phyloP scores from a whole-genome alignment of 2,888 invertebrate genomes.

The Pollenia amentaria region DNA sequence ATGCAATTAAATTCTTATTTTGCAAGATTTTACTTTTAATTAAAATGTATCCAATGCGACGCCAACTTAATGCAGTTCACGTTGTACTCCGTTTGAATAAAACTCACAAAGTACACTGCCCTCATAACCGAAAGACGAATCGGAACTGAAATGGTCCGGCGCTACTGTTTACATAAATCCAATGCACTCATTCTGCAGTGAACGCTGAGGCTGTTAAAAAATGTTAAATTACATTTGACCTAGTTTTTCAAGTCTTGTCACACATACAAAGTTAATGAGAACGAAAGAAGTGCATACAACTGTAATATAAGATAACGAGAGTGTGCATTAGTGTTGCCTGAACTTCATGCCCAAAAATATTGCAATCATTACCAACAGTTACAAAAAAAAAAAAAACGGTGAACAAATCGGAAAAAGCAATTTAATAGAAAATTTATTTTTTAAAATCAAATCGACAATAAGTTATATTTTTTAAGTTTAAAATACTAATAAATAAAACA shows the following conservation, averaged over 20 bases:
- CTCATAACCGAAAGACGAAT: constrained; percentile 81
- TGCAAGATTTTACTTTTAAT: constrained; percentile 11
- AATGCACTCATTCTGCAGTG: constrained; percentile 54
- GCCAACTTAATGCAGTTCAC: constrained; percentile 33
- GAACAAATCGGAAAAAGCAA: no score
- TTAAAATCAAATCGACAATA: no score
- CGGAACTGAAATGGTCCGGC: constrained; percentile 78
- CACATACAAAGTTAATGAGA: neutral
- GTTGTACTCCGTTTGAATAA: constrained; percentile 79
- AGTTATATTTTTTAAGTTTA: no score
- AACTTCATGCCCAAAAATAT: no score
- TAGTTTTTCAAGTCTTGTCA: constrained; percentile 49
- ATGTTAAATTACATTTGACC: constrained; percentile 73
- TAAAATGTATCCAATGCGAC: neutral
- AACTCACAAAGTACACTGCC: constrained; percentile 82
- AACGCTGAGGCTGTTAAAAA: constrained; percentile 41
- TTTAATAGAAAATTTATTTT: no score
- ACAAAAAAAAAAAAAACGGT: no score
- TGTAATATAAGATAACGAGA: no score
- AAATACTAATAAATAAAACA: no score
- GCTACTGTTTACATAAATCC: constrained; percentile 59
- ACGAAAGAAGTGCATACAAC: no score
- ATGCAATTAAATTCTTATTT: constrained; percentile 9
- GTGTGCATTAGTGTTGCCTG: no score
- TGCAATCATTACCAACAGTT: no score